Evolutionary conservation across 2,888 invertebrate species (phyloP).

Genomic region (Parnassius orleans): DNA sequence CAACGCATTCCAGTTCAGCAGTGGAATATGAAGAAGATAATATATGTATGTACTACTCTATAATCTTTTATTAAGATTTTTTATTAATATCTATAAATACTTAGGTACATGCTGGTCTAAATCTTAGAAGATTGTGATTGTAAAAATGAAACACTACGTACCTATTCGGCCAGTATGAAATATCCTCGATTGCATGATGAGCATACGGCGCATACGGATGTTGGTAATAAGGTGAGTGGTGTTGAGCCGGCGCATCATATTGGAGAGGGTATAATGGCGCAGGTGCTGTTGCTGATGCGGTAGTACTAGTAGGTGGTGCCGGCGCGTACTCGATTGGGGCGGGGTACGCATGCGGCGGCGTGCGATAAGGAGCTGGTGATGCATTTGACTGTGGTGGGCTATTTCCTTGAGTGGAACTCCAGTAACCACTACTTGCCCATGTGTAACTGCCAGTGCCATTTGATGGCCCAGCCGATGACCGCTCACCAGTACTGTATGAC

Average conservation of each 20-base stretch:
- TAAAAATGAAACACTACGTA: conserved; percentile 29
- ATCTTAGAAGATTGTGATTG: no score
- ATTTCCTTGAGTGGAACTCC: conserved; percentile 64
- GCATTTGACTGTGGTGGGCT: conserved; percentile 66
- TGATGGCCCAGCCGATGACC: conserved; percentile 52
- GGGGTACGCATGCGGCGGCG: conserved; percentile 71
- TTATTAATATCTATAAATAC: no score
- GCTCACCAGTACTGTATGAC: conserved; percentile 63
- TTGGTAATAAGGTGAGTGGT: conserved; percentile 72
- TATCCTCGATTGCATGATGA: conserved; percentile 74
- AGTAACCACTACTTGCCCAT: conserved; percentile 68
- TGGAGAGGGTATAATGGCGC: conserved; percentile 69
- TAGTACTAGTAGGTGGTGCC: conserved; percentile 53
- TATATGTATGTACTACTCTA: no score
- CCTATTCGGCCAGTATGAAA: conserved; percentile 76
- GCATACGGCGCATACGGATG: conserved; percentile 74
- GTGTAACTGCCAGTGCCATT: conserved; percentile 67
- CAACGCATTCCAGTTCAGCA: no score
- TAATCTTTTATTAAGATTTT: no score
- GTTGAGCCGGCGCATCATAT: conserved; percentile 66
- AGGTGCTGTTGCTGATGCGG: conserved; percentile 57
- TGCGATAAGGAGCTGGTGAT: conserved; percentile 69
- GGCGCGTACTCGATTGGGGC: conserved; percentile 68
- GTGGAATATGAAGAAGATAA: no score
- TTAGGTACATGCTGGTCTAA: no score